Base-by-base conservation (phyloP, 2,888 invertebrate genomes). In the Drosophila limbata region DNA sequence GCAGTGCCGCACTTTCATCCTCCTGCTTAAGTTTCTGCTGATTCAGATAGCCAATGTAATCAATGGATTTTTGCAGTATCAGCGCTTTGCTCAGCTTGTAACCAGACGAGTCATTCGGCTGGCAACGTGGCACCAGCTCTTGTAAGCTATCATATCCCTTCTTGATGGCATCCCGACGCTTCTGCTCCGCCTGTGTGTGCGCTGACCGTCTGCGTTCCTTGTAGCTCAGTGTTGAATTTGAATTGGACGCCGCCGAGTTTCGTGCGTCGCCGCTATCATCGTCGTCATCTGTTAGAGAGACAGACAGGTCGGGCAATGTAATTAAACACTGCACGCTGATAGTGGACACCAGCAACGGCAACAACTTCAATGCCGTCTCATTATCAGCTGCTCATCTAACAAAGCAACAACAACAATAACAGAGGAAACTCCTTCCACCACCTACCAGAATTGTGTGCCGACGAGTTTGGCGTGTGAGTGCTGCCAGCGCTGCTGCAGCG, bases 51-150 rank as follows among this genome's bases (percentile, higher is more conserved):
- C 98, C 96, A 84, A 97, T 97, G 91, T 98, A 98, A 91, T 98
- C 97, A 89, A 98, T 98, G 0, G 97, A 98, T 93, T 97, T 97
- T 93, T 98, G 98, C 42, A 99, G 94, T 44, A 95, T 94, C 45
- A 98, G 97, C 51, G 98, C 99, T 94, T 99, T 99, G 93, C 98
- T 98, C 39, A 98, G 94, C 93, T 99, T 99, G 92, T 98, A 98
- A 25, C 97, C 97, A 19, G 97, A 96, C 28, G 97, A 95, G 92
- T 98, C 98, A 40, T 96, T 96, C 90, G 98, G 97, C 91, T 98
- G 97, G 90, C 98, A 98, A 59, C 97, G 97, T 0, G 98, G 98
- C 11, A 99, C 98, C 73, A 98, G 93, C 86, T 96, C 96, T 93
- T 98, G 98, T 17, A 99, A 93, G 3, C 97, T 96, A 92, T 98